phyloP scores from a whole-genome alignment of 2,797 vertebrate species.

The Sus cebifrons region DNA sequence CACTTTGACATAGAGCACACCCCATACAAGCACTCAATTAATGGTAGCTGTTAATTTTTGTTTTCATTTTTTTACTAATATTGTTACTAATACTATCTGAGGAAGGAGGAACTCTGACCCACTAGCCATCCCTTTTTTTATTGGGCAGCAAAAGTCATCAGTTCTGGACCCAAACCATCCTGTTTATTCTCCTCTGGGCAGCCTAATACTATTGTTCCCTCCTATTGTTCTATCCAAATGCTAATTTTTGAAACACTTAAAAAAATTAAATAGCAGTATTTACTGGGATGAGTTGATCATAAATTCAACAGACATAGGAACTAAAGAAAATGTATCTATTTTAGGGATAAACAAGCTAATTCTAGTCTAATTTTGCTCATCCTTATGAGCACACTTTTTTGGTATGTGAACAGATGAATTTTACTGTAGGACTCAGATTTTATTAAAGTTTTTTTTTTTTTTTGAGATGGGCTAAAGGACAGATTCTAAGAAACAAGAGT shows the following conservation, averaged over 20 bases:
- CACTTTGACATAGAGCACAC: neutral
- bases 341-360: conserved; percentile 79
- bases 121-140: neutral
- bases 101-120: neutral
- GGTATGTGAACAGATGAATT: conserved; percentile 78
- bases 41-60: neutral
- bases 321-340: conserved; percentile 84
- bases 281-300: conserved; percentile 85
- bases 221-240: conserved; percentile 80
- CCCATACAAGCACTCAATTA: neutral
- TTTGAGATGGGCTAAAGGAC: conserved; percentile 85
- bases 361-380: conserved; percentile 78
- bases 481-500: conserved; percentile 85
- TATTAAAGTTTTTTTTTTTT: conserved; percentile 79
- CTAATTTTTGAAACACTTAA: conserved; percentile 85
- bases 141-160: neutral
- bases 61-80: neutral
- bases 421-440: conserved; percentile 84
- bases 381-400: conserved; percentile 74
- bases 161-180: neutral
- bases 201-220: conserved; percentile 57
- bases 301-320: conserved; percentile 86
- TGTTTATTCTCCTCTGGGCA: conserved; percentile 43
- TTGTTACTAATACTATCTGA: neutral
- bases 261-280: conserved; percentile 84